Conservation (phyloP, 2,797 vertebrate genomes). For the Sylvia borin region DNA sequence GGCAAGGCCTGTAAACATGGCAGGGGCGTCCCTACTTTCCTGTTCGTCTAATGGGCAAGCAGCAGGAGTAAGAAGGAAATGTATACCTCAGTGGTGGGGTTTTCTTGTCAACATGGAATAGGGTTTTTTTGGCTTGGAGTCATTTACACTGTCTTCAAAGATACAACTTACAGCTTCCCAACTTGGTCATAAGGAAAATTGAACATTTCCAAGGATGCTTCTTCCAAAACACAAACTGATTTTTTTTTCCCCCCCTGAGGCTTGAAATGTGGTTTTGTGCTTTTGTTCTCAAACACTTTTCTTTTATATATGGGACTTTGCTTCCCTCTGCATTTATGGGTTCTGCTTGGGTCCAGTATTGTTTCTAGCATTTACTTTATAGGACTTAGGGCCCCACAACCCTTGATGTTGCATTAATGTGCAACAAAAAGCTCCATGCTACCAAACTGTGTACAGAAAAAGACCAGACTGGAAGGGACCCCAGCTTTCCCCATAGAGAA, state of each 20-base stretch:
- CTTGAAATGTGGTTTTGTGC: background rate
- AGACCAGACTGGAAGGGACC: conserved; percentile 61
- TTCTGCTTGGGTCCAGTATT: conserved; percentile 20
- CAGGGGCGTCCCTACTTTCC: background rate
- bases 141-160: background rate
- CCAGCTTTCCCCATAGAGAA: conserved; percentile 39
- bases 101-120: background rate
- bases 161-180: background rate
- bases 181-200: conserved; percentile 5
- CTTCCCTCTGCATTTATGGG: conserved; percentile 7
- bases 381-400: background rate
- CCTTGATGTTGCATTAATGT: background rate
- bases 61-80: conserved; percentile 8
- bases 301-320: background rate
- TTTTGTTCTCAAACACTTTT: conserved; percentile 13
- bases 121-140: background rate
- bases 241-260: background rate
- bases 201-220: conserved; percentile 12
- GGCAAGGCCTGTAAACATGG: conserved; percentile 34
- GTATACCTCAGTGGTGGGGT: background rate
- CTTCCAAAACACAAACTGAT: background rate
- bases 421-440: conserved; percentile 18
- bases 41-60: background rate
- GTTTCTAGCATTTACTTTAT: conserved; percentile 40
- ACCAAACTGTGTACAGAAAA: conserved; percentile 44